A percentile compares a stretch with the other conserved stretches of the same genome.
Evolutionary conservation across 2,797 vertebrate species (phyloP).

Genomic region (Pachyuromys duprasi): DNA sequence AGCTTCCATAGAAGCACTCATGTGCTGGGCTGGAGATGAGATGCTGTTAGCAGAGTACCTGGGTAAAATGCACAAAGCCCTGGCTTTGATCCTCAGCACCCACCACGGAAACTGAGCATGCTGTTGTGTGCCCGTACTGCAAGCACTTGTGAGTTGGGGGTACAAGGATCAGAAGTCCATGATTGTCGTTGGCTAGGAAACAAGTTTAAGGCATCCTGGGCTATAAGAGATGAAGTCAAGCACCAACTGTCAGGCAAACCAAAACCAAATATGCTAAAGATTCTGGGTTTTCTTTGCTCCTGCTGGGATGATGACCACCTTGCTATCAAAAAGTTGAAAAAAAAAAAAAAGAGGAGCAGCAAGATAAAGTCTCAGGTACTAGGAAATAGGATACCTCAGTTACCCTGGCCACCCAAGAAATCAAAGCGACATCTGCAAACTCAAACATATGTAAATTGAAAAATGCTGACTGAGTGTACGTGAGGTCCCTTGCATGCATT

Average conservation of each 20-base stretch:
- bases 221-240: neutral
- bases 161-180: neutral
- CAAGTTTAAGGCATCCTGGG: neutral
- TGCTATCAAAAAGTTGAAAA: constrained; percentile 34
- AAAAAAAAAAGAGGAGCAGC: neutral
- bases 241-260: constrained; percentile 58
- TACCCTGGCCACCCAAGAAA: constrained; percentile 37
- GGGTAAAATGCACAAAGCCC: neutral
- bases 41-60: neutral
- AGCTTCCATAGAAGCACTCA: constrained; percentile 53
- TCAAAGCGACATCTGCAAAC: neutral
- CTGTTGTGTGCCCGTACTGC: neutral
- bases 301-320: constrained; percentile 21
- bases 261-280: constrained; percentile 55
- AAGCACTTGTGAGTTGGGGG: too few species aligned
- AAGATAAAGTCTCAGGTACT: constrained; percentile 16
- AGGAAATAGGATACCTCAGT: neutral
- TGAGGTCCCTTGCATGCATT: neutral
- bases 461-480: neutral
- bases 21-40: neutral
- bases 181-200: neutral
- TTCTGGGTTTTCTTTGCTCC: constrained; percentile 4
- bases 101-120: neutral
- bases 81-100: neutral
- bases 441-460: neutral